phyloP scores from a whole-genome alignment of 1,140 invertebrate genomes.

The Drosophila lacertosa region DNA sequence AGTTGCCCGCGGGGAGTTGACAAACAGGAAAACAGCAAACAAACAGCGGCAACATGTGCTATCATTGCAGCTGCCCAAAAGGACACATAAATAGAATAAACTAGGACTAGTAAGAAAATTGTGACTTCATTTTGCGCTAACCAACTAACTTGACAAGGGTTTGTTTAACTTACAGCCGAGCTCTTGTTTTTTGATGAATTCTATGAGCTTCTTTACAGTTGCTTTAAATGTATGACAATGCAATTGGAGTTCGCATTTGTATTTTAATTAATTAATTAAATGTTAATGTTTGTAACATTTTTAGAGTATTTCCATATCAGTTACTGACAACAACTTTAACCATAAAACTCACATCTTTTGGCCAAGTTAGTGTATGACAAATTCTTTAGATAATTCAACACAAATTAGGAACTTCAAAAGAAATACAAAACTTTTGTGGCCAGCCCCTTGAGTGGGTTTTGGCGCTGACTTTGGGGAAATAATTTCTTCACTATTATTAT shows the following conservation, averaged over 20 bases:
- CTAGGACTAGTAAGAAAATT: conserved; percentile 12
- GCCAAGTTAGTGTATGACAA: conserved; percentile 15
- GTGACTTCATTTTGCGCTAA: conserved; percentile 17
- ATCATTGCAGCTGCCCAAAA: conserved; percentile 20
- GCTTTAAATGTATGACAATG: too few relatives aligned
- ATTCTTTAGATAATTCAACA: not conserved
- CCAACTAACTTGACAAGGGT: not conserved
- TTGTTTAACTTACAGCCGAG: conserved; percentile 5
- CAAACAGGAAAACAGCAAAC: conserved; percentile 14
- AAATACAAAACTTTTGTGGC: conserved; percentile 3
- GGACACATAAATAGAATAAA: conserved; percentile 5
- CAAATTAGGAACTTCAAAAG: conserved; percentile 8
- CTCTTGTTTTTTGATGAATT: conserved; percentile 1
- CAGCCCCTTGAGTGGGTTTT: conserved; percentile 9
- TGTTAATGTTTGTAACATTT: too few relatives aligned
- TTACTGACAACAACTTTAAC: too few relatives aligned
- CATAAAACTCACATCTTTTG: not conserved
- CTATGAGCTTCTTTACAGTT: not conserved
- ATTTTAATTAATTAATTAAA: too few relatives aligned
- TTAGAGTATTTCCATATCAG: too few relatives aligned
- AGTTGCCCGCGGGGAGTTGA: conserved; percentile 50
- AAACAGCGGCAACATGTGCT: conserved; percentile 36
- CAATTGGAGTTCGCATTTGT: too few relatives aligned
- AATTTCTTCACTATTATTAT: conserved; percentile 44
- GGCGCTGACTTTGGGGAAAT: conserved; percentile 46